Conservation (phyloP, 2,113 vertebrate genomes). For the Zosterops pallidus region DNA sequence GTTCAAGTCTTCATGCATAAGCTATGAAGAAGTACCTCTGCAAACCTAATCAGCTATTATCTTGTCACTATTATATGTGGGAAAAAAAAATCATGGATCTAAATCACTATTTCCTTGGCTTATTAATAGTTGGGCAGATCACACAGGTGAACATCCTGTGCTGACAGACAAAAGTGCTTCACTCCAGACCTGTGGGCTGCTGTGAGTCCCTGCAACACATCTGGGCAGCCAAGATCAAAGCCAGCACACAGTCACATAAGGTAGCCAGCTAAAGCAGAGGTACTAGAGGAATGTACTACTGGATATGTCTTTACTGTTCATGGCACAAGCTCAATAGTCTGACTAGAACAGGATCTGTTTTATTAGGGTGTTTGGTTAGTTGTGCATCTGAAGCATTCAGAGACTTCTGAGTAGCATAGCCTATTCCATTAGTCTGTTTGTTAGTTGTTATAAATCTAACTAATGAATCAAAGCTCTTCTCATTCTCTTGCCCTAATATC, state of each 20-base stretch:
- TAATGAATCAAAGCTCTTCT: neutral
- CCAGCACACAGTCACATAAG: neutral
- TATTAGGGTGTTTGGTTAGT: neutral
- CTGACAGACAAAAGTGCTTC: neutral
- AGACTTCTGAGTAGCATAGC: neutral
- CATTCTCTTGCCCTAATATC: neutral
- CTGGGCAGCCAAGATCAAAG: neutral
- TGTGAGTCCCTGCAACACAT: rapidly evolving
- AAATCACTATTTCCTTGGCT: neutral
- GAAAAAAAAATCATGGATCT: neutral
- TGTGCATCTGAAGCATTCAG: neutral
- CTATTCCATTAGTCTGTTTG: neutral
- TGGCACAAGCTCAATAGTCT: neutral
- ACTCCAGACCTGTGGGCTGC: neutral
- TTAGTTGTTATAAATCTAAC: neutral
- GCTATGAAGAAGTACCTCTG: neutral
- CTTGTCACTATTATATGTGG: neutral
- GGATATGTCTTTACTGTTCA: neutral
- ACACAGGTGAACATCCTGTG: neutral
- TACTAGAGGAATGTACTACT: neutral
- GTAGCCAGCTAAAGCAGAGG: neutral
- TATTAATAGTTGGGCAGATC: neutral
- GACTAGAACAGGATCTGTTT: neutral
- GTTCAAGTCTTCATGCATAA: neutral
- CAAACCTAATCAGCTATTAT: neutral